Evolutionary conservation across 2,888 invertebrate species (phyloP).

Genomic region (Amitus sp.): DNA sequence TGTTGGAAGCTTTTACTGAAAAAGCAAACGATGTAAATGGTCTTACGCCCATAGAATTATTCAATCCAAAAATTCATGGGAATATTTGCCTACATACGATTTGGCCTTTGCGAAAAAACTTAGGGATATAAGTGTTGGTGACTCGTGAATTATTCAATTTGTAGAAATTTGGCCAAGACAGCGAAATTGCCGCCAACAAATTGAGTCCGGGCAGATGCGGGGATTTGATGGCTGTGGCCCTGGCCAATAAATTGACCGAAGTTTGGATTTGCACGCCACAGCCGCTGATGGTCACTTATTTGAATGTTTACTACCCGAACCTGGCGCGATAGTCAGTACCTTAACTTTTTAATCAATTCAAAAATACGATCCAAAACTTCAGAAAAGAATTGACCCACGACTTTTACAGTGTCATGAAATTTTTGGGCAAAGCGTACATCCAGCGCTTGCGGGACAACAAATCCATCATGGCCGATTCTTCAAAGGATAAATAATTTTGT

Average conservation of each 20-base stretch:
- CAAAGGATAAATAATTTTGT: conserved; percentile 7
- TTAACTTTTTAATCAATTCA: too few relatives aligned
- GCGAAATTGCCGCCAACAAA: conserved; percentile 66
- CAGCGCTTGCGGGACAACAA: conserved; percentile 51
- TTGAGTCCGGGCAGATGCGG: conserved; percentile 71
- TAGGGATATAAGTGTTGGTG: too few relatives aligned
- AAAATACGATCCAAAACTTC: too few relatives aligned
- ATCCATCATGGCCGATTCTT: conserved; percentile 28
- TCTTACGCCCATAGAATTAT: too few relatives aligned
- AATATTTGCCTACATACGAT: too few relatives aligned
- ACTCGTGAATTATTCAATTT: conserved; percentile 25
- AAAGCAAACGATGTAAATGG: conserved; percentile 69
- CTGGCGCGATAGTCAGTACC: conserved; percentile 44
- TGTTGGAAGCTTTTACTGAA: conserved; percentile 76
- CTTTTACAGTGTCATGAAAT: conserved; percentile 42
- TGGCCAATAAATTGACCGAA: conserved; percentile 72
- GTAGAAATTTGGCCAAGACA: conserved; percentile 63
- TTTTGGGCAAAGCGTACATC: conserved; percentile 45
- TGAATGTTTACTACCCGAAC: conserved; percentile 51
- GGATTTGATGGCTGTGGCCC: conserved; percentile 69
- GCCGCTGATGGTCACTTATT: conserved; percentile 48
- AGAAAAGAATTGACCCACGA: too few relatives aligned
- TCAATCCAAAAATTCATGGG: too few relatives aligned
- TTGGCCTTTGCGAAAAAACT: too few relatives aligned
- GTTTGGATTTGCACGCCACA: conserved; percentile 73